A percentile compares a stretch with the other conserved stretches of the same genome.
Conservation (phyloP, 30 jellyfish, hydroid and myxozoan species). For the Sanderia malayensis region DNA sequence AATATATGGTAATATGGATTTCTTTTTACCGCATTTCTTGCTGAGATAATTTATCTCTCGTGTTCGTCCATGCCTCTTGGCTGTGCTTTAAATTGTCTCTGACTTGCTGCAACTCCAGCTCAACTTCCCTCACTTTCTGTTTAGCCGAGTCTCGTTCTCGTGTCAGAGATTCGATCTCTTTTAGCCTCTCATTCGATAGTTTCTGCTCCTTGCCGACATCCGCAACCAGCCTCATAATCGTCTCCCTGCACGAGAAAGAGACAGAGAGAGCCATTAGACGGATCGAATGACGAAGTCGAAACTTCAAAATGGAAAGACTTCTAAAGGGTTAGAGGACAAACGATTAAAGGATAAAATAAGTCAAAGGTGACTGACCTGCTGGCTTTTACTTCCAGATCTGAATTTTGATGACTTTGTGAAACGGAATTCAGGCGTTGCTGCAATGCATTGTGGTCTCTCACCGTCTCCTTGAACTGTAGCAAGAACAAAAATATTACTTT, state of each 20-base stretch:
- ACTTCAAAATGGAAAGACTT: too few species aligned
- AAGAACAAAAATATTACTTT: background rate
- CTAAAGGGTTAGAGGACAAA: too few species aligned
- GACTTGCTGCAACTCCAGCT: slow-evolving; percentile 59
- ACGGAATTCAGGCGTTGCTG: slow-evolving; percentile 40
- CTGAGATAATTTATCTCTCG: slow-evolving; percentile 52
- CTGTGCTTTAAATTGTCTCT: slow-evolving; percentile 69
- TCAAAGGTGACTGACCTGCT: slow-evolving; percentile 47
- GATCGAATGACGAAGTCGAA: too few species aligned
- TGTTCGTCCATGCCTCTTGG: slow-evolving; percentile 70
- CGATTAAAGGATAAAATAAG: too few species aligned
- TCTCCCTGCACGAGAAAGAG: slow-evolving; percentile 32
- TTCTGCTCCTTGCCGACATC: slow-evolving; percentile 77
- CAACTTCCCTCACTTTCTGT: slow-evolving; percentile 63
- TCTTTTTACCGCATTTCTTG: slow-evolving; percentile 60
- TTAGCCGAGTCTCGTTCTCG: slow-evolving; percentile 68
- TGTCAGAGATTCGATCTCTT: slow-evolving; percentile 55
- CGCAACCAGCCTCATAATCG: slow-evolving; percentile 77
- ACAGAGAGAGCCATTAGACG: too few species aligned
- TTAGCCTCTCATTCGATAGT: slow-evolving; percentile 44
- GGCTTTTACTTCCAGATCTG: slow-evolving; percentile 76
- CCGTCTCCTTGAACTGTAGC: slow-evolving; percentile 55
- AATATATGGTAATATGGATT: too few species aligned
- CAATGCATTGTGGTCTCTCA: slow-evolving; percentile 40
- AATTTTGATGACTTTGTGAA: slow-evolving; percentile 41